Conservation (phyloP, 2,113 vertebrate species). For the Plecturocebus donacophilus region DNA sequence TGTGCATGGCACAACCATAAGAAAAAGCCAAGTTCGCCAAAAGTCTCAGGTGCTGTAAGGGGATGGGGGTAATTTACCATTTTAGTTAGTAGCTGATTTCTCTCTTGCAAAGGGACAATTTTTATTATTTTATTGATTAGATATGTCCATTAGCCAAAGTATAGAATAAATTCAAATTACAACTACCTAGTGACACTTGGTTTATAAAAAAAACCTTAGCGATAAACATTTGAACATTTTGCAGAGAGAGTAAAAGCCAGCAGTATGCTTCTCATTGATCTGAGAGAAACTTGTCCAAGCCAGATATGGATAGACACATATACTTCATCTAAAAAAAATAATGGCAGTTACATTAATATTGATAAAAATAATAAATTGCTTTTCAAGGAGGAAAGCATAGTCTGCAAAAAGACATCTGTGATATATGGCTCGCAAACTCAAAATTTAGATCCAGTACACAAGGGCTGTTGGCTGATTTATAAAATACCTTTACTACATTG, state of each 20-base stretch:
- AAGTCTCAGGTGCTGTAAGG: background rate
- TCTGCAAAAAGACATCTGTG: constrained; percentile 76
- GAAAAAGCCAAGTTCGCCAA: background rate
- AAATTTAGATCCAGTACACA: constrained; percentile 78
- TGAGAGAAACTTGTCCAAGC: constrained; percentile 58
- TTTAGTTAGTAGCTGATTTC: constrained; percentile 40
- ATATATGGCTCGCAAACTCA: constrained; percentile 77
- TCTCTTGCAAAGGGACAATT: constrained; percentile 41
- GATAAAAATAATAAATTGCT: constrained; percentile 80
- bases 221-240: constrained; percentile 56
- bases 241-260: constrained; percentile 44
- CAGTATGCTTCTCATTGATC: constrained; percentile 40
- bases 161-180: constrained; percentile 56
- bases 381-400: constrained; percentile 77
- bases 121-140: constrained; percentile 57
- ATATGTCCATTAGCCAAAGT: constrained; percentile 31
- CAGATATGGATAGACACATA: constrained; percentile 52
- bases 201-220: background rate
- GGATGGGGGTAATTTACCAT: background rate
- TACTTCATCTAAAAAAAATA: constrained; percentile 67
- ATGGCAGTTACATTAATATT: constrained; percentile 64
- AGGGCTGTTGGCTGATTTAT: constrained; percentile 79
- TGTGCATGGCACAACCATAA: background rate
- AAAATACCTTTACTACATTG: constrained; percentile 71
- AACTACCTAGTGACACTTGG: constrained; percentile 39